A percentile compares a stretch with the other conserved stretches of the same genome.
These are phyloP conservation scores for Bufotes viridis DNA, from an alignment of 2,797 vertebrate species.

Conservation along the genomic window DNA sequence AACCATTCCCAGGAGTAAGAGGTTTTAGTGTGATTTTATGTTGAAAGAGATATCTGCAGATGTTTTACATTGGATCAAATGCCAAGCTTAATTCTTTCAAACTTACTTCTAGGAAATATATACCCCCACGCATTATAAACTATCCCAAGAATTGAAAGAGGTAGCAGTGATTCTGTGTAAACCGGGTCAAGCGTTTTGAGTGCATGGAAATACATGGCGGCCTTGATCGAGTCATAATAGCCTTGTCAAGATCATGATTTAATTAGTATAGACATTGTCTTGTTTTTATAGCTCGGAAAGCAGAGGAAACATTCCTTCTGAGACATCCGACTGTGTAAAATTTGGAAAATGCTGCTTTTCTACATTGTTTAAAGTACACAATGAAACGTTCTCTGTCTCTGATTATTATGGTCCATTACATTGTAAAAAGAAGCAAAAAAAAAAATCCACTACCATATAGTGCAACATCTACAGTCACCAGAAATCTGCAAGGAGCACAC, in stretches of 20 bases:
- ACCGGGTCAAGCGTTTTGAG: not conserved
- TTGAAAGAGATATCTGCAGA: not conserved
- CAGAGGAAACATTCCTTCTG: not conserved
- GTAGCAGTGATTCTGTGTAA: not conserved
- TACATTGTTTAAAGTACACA: not conserved
- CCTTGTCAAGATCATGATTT: not conserved
- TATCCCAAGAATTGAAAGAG: not conserved
- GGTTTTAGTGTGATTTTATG: not conserved
- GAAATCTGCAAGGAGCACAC: not conserved
- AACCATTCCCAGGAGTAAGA: not conserved
- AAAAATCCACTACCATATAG: not conserved
- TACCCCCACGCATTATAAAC: not conserved
- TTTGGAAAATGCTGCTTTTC: conserved; percentile 7
- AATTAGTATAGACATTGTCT: not conserved
- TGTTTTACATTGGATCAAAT: conserved; percentile 27
- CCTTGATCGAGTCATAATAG: not conserved
- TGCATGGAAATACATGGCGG: not conserved
- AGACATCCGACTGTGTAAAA: conserved; percentile 2
- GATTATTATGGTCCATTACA: not conserved
- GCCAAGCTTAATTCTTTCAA: not conserved
- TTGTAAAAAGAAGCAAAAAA: not conserved
- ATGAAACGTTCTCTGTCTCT: not conserved
- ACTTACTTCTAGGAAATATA: not conserved
- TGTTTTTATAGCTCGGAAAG: not conserved
- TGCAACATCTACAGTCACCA: not conserved